Base-by-base conservation (phyloP, 2,113 vertebrate species). In the Saccopteryx leptura region DNA sequence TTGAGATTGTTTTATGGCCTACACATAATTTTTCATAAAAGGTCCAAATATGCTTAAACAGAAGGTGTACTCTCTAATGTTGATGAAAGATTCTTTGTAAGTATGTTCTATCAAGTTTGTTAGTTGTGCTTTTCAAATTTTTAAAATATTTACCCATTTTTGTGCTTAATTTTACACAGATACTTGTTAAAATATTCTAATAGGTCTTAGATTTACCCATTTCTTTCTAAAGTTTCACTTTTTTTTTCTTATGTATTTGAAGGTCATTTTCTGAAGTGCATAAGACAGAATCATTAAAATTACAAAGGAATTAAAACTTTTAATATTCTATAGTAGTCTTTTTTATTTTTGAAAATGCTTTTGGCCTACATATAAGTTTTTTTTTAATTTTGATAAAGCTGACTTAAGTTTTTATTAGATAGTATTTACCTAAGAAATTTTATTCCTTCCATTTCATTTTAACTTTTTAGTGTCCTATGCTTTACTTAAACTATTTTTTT, bases 141-240 rank as follows among this genome's bases (percentile, higher is more conserved):
- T 58, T 71, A 76, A 24, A 54, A 56, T 76, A 18, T 65, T 83
- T 76, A 18, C 14, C 56, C 11, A 21, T 26, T 54, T 68, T 63
- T 60, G 52, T 60, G 39, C 79, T 84, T 90, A 18, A 31, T 84
- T 94, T 94, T 69, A 33, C 71, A 94, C 50, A 75, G 68, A 90
- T 76, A 68, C 83, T 76, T 76, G 31, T 83, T 69, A 61, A 46
- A 50, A 61, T 84, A 33, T 82, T 93, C 58, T 82, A 65, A 23
- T 31, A 9, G 31, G 23, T 68, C 50, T 46, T 46, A 7, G 3
- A 15, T 86, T 90, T 52, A 84, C n/a, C 15, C 6, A 10, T 54
- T 71, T 86, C 3, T 78, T 72, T 50, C 56, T 86, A 0, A 71
- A n/a, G n/a, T 65, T 79, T 78, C 46, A 50, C 7, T 60, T 78